Evolutionary conservation across 2,113 vertebrate genomes (phyloP).

Genomic region (Riparia riparia): DNA sequence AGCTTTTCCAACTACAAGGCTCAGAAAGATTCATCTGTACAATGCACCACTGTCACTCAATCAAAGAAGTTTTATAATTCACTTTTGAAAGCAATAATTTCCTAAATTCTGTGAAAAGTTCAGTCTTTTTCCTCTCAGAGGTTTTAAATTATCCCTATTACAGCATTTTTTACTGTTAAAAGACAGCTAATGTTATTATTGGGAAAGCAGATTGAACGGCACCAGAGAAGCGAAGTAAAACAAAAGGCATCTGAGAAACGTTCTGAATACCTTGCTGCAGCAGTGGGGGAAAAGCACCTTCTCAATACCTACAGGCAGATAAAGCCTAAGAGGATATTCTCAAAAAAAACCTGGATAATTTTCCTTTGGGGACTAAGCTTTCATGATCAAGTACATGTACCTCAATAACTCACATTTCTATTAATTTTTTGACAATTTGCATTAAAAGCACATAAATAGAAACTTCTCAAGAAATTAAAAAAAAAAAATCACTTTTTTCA

Average conservation of each 20-base stretch:
- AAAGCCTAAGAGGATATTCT: neutral
- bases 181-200: constrained; percentile 66
- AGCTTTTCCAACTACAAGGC: constrained; percentile 19
- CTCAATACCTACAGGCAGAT: neutral
- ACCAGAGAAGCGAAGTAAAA: constrained; percentile 52
- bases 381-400: neutral
- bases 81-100: constrained; percentile 66
- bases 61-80: constrained; percentile 64
- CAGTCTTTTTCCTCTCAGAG: constrained; percentile 21
- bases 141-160: constrained; percentile 47
- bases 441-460: neutral
- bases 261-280: constrained; percentile 36
- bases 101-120: constrained; percentile 62
- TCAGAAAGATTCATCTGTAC: constrained; percentile 42
- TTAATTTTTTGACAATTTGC: neutral
- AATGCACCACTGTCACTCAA: constrained; percentile 58
- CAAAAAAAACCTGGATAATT: neutral
- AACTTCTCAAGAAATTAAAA: neutral
- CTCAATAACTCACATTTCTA: neutral
- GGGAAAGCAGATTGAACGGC: constrained; percentile 41
- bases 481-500: neutral
- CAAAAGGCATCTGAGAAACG: constrained; percentile 55
- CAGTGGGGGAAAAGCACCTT: neutral
- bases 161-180: constrained; percentile 37
- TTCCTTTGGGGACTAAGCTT: neutral